Evolutionary conservation across 2,797 vertebrate species (phyloP), one percentile per base, ranked within the genome.

Genomic region (Falco columbarius): DNA sequence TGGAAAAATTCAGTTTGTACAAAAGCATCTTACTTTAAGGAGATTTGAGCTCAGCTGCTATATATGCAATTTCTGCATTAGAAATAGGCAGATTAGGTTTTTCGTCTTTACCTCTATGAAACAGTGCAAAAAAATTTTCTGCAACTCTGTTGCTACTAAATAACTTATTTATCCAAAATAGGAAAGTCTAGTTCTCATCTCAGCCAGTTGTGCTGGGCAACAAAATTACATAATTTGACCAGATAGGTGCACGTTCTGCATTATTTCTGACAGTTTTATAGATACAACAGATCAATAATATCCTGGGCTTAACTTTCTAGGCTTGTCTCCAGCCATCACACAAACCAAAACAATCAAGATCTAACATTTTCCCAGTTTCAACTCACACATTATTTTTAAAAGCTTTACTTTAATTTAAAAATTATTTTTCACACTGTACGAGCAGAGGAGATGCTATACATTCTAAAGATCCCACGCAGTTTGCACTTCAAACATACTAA

Each of bases 1-100:
- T 99, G 91, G 38, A 92, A 89, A 52, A 92, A 83, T 36, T 17
- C 67, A 95, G 61, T 91, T 94, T 73, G 59, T 46, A 58, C 24
- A 94, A 75, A 38, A 86, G 47, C 30, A 61, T 22, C 42, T 73
- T 47, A 70, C 23, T 21, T 59, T 79, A 12, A 86, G 38, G 73
- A 75, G 32, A 65, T 52, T 6, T 70, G 30, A 72, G 54, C 36
- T 83, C 59, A 84, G 72, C 36, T 91, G 49, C 32, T 51, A 2
- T 20, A 17, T 5, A 32, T 29, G 51, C 30, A 68, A 27, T 17
- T 14, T 5, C n/a, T 58, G 42, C 51, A 65, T 6, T 44, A 70
- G 36, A 67, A 44, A 63, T 7, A 62, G 32, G 36, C 32, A 74
- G 40, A 73, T 36, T 1, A 38, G 9, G 1, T 3, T 10, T 51